A percentile compares a stretch with the other conserved stretches of the same genome.
These are phyloP conservation scores for Leptopilina clavipes DNA, from an alignment of 1,140 invertebrate species.

Conservation along the genomic window DNA sequence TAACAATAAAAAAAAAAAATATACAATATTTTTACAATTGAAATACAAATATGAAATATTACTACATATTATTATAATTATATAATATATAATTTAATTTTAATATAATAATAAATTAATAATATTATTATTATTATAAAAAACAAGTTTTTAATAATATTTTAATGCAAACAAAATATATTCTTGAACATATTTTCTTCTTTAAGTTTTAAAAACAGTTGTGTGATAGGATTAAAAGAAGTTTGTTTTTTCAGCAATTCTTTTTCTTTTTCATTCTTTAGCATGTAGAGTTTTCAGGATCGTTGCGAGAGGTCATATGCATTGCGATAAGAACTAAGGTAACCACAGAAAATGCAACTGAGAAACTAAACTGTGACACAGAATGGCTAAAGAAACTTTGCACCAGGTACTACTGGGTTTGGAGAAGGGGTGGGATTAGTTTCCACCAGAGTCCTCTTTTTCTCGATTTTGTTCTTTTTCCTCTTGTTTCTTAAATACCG, in stretches of 20 bases:
- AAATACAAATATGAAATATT: too few species aligned
- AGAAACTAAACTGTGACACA: conserved; percentile 47
- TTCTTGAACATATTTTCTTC: too few species aligned
- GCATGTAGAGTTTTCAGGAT: neutral
- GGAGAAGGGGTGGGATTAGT: conserved; percentile 42
- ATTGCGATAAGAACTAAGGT: conserved; percentile 40
- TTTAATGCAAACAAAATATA: too few species aligned
- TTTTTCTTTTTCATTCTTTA: neutral
- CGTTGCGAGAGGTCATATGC: conserved; percentile 36
- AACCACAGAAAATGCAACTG: conserved; percentile 39
- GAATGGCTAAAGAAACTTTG: conserved; percentile 51
- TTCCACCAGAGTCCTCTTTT: conserved; percentile 42
- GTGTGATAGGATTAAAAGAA: neutral
- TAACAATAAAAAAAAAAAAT: too few species aligned
- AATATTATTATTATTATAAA: too few species aligned
- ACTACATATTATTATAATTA: too few species aligned
- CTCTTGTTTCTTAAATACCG: neutral
- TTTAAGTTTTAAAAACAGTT: too few species aligned
- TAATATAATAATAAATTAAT: too few species aligned
- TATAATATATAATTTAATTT: too few species aligned
- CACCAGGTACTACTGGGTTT: conserved; percentile 39
- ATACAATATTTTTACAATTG: too few species aligned
- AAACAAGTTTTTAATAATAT: too few species aligned
- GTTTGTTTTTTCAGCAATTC: neutral
- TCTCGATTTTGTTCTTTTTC: neutral